A percentile compares a stretch with the other conserved stretches of the same genome.
phyloP scores from a whole-genome alignment of 2,113 vertebrate species.

The Urocynchramus pylzowi region DNA sequence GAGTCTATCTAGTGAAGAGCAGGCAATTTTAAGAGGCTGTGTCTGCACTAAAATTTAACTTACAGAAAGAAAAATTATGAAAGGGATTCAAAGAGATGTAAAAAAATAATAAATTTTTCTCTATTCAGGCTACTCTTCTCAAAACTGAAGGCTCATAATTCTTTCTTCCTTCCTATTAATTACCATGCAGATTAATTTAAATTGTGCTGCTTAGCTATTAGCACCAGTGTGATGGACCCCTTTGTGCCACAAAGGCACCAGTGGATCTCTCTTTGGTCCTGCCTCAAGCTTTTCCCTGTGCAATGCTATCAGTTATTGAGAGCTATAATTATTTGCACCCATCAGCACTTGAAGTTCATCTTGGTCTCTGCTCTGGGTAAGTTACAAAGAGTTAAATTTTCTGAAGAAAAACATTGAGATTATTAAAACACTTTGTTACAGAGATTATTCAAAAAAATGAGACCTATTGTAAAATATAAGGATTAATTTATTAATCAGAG shows the following conservation, averaged over 20 bases:
- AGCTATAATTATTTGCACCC: background rate
- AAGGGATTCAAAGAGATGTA: background rate
- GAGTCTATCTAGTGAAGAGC: background rate
- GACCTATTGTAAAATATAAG: constrained; percentile 68
- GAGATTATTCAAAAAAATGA: constrained; percentile 60
- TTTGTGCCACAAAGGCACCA: background rate
- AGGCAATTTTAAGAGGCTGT: background rate
- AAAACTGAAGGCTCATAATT: background rate
- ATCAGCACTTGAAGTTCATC: background rate
- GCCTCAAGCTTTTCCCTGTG: background rate
- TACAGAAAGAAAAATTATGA: background rate
- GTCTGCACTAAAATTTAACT: background rate
- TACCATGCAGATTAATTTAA: background rate
- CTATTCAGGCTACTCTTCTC: background rate
- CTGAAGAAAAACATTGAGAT: background rate
- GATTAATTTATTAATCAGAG: constrained; percentile 79
- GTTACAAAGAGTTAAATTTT: constrained; percentile 62
- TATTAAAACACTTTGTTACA: constrained; percentile 39
- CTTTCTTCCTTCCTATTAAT: background rate
- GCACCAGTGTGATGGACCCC: background rate
- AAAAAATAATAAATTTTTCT: background rate
- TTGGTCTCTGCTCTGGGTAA: background rate
- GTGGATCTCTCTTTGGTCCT: background rate
- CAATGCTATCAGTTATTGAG: background rate
- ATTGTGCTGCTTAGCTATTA: background rate